Base-by-base conservation (phyloP, 2,113 vertebrate genomes). In the Heloderma charlesbogerti region DNA sequence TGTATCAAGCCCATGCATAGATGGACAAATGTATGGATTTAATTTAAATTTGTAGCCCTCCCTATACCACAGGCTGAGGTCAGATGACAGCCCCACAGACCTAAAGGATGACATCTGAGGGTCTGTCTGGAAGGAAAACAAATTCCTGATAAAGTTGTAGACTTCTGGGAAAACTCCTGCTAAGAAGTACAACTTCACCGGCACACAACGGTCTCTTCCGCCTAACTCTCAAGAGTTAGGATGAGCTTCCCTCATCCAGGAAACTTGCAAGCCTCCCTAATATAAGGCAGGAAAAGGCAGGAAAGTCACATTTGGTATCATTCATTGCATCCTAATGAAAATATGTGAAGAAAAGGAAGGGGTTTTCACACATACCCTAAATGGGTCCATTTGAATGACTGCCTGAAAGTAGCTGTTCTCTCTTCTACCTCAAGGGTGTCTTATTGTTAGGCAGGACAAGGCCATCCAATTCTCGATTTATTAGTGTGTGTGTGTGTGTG, bases 121-220 rank as follows among this genome's bases (percentile, higher is more conserved):
- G 27, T 40, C 75, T 43, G 27, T 0, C 0, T 40, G 71, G 40
- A 60, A 89, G 86, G 66, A 89, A 66, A 63, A 63, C 79, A 51
- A 83, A 66, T 80, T 93, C 43, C 89, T 91, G 91, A 45, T 77
- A 90, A 86, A 88, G 88, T 54, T 13, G 54, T 75, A 75, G 89
- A 34, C 1, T 69, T 74, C 85, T 4, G 0, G 0, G n/a, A 89
- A 1, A n/a, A 8, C 13, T 22, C 29, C 60, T 71, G 37, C 69
- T 1, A 1, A 8, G 45, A 43, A 88, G 1, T 25, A 29, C 0
- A 0, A 79, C 78, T 8, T 0, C 0, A 45, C 18, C 45, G 66
- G 91, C 2, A 90, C 0, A 7, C 37, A 31, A 84, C 40, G 20
- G 4, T 15, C 48, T 74, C 48, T 40, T 16, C 13, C n/a, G 89